Base-by-base conservation (phyloP, 2,888 invertebrate genomes). In the Trachelus stipa region DNA sequence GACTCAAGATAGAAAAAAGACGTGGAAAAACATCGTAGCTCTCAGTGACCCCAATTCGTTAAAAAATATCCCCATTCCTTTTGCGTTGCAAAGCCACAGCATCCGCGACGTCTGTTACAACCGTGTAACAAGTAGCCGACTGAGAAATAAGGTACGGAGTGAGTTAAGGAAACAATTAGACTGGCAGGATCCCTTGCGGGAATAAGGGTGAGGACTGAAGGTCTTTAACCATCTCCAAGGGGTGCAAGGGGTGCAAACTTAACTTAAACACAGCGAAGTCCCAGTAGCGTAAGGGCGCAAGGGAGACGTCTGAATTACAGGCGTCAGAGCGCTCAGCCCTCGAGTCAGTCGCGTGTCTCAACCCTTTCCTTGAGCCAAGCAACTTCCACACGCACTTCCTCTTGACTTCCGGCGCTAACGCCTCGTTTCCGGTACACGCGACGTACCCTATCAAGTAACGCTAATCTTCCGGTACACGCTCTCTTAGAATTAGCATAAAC, bases 371-470 rank as follows among this genome's bases (percentile, higher is more conserved):
- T 71, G 15, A 71, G 33, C 31, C 71, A 34, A 71, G 79, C 78
- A 80, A 84, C 81, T 85, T 85, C 83, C 83, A 82, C 88, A 89
- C 88, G 88, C 88, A 89, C 84, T 85, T 89, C 88, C 89, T 87
- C 79, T 85, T 80, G 82, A 80, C 80, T 87, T 86, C 81, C 85
- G 83, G 75, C 78, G 80, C 83, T 86, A 89, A 88, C 84, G 76
- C 83, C 77, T 83, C 79, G 81, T 81, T 88, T 88, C 88, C 88
- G 87, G 83, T 81, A 82, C 87, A 86, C 85, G 86, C 82, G 81
- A 83, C 31, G 71, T 34, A 34, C 15, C 71, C 33, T 33, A 34
- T 35, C 73, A 15, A 76, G 76, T 31, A 76, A 69, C 69, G 76
- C 73, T 37, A 76, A 77, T 77, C 40, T 68, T 71, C 77, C 74